phyloP scores from a whole-genome alignment of 2,113 vertebrate genomes.

The Syrrhaptes paradoxus region DNA sequence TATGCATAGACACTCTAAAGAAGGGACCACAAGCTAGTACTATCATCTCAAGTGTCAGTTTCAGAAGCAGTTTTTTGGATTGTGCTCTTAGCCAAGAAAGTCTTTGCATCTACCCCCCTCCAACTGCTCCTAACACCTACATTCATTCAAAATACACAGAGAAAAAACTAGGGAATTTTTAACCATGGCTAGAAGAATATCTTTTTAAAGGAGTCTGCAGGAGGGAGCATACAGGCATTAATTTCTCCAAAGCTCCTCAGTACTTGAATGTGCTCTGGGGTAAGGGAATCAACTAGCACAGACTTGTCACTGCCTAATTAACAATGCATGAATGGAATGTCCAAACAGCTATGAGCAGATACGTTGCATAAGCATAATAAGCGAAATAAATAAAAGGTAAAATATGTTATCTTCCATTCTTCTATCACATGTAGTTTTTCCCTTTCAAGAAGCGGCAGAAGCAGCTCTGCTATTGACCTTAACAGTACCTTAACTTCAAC shows the following conservation, averaged over 20 bases:
- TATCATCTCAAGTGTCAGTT: neutral
- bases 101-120: neutral
- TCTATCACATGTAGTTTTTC: neutral
- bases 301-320: conserved; percentile 35
- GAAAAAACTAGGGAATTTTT: neutral
- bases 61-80: neutral
- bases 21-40: neutral
- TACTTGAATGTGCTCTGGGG: neutral
- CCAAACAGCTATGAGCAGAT: neutral
- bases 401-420: neutral
- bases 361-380: conserved; percentile 16
- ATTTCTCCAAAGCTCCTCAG: neutral
- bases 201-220: neutral
- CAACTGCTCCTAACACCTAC: neutral
- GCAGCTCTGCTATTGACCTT: neutral
- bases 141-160: neutral
- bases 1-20: neutral
- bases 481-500: neutral
- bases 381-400: conserved; percentile 10
- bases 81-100: neutral
- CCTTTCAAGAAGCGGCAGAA: neutral
- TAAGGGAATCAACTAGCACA: neutral
- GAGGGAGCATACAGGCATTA: neutral
- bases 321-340: conserved; percentile 17
- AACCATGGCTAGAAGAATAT: neutral